phyloP scores from a whole-genome alignment of 2,797 vertebrate genomes.

The Anabacerthia variegaticeps region DNA sequence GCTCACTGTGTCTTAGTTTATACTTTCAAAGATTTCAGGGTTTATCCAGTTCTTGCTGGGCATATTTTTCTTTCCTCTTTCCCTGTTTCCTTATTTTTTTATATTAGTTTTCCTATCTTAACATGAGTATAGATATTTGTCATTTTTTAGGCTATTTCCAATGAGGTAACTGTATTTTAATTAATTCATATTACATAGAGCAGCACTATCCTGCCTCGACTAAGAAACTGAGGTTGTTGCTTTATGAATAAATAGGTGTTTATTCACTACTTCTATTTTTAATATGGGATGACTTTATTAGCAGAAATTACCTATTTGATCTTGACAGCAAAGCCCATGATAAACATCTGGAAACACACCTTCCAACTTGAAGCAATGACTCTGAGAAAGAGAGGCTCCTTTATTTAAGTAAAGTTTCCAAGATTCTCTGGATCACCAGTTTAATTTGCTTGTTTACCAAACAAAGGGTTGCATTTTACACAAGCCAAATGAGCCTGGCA shows the following conservation, averaged over 20 bases:
- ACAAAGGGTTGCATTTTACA: slow-evolving; percentile 70
- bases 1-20: background rate
- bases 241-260: background rate
- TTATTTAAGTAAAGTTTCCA: slow-evolving; percentile 65
- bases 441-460: slow-evolving; percentile 75
- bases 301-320: slow-evolving; percentile 1
- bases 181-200: background rate
- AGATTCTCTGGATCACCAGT: slow-evolving; percentile 67
- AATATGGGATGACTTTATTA: background rate
- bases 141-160: background rate
- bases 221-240: background rate
- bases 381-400: slow-evolving; percentile 44
- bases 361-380: background rate
- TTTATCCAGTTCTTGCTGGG: background rate
- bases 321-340: background rate
- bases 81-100: background rate
- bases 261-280: slow-evolving; percentile 19
- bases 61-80: background rate
- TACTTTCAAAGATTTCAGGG: background rate
- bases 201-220: background rate
- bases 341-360: slow-evolving; percentile 59
- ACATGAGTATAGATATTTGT: background rate
- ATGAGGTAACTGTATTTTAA: background rate
- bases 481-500: slow-evolving; percentile 71
- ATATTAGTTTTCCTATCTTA: background rate